These are phyloP conservation scores for Cheirogaleus medius DNA, from an alignment of 2,113 vertebrate genomes.

Conservation along the genomic window DNA sequence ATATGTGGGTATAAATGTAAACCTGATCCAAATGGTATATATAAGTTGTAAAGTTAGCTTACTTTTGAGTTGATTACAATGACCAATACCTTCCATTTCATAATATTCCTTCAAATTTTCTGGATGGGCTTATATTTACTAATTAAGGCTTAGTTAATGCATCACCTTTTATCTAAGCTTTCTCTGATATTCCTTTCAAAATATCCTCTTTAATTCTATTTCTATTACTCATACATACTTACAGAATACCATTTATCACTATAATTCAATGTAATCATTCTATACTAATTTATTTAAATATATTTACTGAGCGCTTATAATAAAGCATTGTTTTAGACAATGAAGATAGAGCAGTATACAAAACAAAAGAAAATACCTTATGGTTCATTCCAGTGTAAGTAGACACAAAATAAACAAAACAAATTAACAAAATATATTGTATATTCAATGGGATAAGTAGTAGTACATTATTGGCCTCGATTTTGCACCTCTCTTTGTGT, in stretches of 20 bases:
- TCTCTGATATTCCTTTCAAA: background rate
- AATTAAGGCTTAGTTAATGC: background rate
- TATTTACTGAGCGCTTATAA: background rate
- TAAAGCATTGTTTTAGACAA: background rate
- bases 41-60: background rate
- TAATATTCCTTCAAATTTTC: background rate
- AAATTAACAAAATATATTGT: background rate
- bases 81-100: background rate
- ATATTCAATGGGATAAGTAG: background rate
- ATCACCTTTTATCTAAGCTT: background rate
- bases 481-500: background rate
- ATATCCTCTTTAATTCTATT: background rate
- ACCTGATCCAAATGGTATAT: background rate
- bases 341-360: background rate
- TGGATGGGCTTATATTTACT: background rate
- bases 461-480: background rate
- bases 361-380: background rate
- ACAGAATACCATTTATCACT: background rate
- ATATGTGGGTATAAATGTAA: background rate
- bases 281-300: background rate
- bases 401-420: background rate
- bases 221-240: background rate
- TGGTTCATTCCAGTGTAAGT: background rate
- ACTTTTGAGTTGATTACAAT: background rate
- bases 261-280: background rate